A percentile compares a stretch with the other conserved stretches of the same genome.
Conservation (phyloP, 2,888 invertebrate species). For the Orthonevra nobilis region DNA sequence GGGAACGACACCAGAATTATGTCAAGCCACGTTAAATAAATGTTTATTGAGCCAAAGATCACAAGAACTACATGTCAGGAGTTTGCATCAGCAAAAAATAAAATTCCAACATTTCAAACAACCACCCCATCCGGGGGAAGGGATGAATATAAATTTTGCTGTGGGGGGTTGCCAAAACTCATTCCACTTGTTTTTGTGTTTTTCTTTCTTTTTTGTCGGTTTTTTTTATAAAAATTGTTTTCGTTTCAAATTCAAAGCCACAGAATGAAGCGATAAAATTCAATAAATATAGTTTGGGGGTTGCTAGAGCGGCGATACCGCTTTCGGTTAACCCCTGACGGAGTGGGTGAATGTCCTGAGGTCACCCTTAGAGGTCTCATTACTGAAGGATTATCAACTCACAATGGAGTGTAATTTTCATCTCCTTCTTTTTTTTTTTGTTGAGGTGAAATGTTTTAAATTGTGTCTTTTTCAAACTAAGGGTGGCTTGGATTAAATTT, state of each 20-base stretch:
- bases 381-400: conserved; percentile 66
- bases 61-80: conserved; percentile 6
- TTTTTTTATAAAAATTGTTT: conserved; percentile 57
- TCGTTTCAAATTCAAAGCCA: conserved; percentile 69
- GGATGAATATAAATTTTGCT: conserved; percentile 46
- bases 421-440: conserved; percentile 37
- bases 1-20: conserved; percentile 16
- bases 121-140: conserved; percentile 7
- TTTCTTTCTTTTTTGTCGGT: conserved; percentile 3
- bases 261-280: conserved; percentile 70
- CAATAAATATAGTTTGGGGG: conserved; percentile 40
- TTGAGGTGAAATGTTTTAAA: conserved; percentile 15
- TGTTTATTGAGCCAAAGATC: conserved; percentile 55
- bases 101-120: conserved; percentile 33
- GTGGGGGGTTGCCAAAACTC: conserved; percentile 15
- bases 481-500: conserved; percentile 32
- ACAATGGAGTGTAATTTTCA: conserved; percentile 66
- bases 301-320: conserved; percentile 1
- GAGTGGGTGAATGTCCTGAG: conserved; percentile 19
- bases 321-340: too few species aligned
- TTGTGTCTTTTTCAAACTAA: conserved; percentile 36
- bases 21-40: conserved; percentile 61
- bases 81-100: conserved; percentile 58
- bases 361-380: conserved; percentile 67
- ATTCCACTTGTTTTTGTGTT: conserved; percentile 1